These are phyloP conservation scores for Drosophila mojavensis DNA, from an alignment of 1,140 invertebrate species.

Conservation along the genomic window DNA sequence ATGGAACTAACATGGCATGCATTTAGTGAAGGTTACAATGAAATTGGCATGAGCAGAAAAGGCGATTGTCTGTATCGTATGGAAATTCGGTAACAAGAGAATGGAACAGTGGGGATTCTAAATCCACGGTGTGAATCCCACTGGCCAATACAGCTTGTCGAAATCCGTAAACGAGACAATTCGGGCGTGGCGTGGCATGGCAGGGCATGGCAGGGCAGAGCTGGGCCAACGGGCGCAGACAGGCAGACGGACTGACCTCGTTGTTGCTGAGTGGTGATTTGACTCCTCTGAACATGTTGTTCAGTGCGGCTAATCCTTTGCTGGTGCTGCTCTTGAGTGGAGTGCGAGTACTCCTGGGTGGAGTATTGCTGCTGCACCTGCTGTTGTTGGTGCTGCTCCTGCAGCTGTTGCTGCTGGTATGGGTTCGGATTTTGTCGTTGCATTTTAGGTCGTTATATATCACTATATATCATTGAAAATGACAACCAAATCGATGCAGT, in stretches of 20 bases:
- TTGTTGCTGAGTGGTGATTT: constrained; percentile 91
- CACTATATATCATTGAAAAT: constrained; percentile 84
- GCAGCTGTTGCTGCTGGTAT: constrained; percentile 79
- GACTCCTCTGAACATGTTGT: constrained; percentile 89
- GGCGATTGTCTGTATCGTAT: constrained; percentile 27
- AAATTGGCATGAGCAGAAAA: constrained; percentile 4
- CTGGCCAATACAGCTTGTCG: constrained; percentile 48
- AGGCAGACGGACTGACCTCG: constrained; percentile 87
- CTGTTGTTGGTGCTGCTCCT: constrained; percentile 81
- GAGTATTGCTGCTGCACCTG: constrained; percentile 86
- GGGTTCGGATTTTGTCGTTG: constrained; percentile 84
- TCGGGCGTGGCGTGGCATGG: constrained; percentile 27
- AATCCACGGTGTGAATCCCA: constrained; percentile 79
- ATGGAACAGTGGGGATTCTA: constrained; percentile 61
- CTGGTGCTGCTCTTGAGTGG: constrained; percentile 83
- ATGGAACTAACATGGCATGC: constrained; percentile 18
- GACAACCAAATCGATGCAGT: constrained; percentile 79
- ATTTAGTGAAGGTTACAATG: constrained; percentile 1
- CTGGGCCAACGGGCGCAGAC: neutral
- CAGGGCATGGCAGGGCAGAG: constrained; percentile 26
- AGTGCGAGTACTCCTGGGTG: constrained; percentile 81
- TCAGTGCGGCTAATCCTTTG: constrained; percentile 89
- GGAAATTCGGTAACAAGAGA: constrained; percentile 48
- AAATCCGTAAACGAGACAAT: constrained; percentile 17
- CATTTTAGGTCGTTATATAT: constrained; percentile 84